Percentiles rank a stretch among this genome's conserved stretches.
Evolutionary conservation across 2,888 invertebrate genomes (phyloP).

Genomic region (Zaprionus bogoriensis): DNA sequence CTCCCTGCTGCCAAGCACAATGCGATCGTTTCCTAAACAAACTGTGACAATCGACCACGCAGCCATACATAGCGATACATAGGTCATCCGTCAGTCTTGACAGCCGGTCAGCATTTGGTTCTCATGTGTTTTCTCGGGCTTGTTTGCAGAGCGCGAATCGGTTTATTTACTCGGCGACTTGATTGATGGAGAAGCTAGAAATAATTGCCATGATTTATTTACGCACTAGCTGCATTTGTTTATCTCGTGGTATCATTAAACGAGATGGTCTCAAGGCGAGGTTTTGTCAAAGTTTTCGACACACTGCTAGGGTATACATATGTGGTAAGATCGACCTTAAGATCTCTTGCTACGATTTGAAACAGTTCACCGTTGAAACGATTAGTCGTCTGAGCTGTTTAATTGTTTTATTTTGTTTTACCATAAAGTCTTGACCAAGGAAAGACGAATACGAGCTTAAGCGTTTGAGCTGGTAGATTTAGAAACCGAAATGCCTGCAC

Average conservation of each 20-base stretch:
- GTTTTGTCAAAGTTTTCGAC: slow-evolving; percentile 7
- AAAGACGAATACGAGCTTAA: not conserved
- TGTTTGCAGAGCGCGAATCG: not conserved
- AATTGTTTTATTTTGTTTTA: not conserved
- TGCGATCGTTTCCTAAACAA: slow-evolving; percentile 37
- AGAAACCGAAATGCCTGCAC: slow-evolving; percentile 20
- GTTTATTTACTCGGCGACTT: slow-evolving; percentile 21
- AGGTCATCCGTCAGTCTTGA: slow-evolving; percentile 25
- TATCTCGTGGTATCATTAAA: slow-evolving; percentile 30
- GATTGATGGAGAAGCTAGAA: slow-evolving; percentile 42
- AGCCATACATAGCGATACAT: no score
- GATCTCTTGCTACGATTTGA: slow-evolving; percentile 1
- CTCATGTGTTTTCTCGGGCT: not conserved
- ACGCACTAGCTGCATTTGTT: slow-evolving; percentile 12
- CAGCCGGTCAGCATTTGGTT: slow-evolving; percentile 42
- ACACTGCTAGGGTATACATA: no score
- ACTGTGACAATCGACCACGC: slow-evolving; percentile 34
- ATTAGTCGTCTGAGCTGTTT: slow-evolving; percentile 1
- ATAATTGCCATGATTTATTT: slow-evolving; percentile 43
- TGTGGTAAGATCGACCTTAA: slow-evolving; percentile 31
- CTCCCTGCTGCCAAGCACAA: slow-evolving; percentile 15
- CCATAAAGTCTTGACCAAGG: not conserved
- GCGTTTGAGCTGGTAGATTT: no score
- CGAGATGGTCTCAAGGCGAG: slow-evolving; percentile 36
- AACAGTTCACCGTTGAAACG: slow-evolving; percentile 11